Conservation (phyloP, 2,797 vertebrate species). For the Dryobates pubescens region DNA sequence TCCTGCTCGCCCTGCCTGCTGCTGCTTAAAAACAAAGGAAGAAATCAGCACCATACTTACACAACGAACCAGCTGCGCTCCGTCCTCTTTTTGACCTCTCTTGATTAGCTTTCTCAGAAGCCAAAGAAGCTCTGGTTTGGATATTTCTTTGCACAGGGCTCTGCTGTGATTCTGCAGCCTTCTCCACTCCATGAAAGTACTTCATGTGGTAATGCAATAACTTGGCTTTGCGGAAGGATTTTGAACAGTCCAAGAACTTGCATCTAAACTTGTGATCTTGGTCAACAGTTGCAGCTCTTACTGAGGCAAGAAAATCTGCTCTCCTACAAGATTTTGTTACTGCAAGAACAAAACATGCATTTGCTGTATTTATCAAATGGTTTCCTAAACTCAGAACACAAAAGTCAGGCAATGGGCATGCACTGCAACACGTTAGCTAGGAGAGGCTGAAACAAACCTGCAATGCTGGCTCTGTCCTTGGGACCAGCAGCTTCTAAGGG, state of each 20-base stretch:
- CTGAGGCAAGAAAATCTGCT: slow-evolving; percentile 83
- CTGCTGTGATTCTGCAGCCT: slow-evolving; percentile 83
- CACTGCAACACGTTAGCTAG: background rate
- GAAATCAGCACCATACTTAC: slow-evolving; percentile 80
- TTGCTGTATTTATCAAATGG: slow-evolving; percentile 30
- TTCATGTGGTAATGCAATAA: slow-evolving; percentile 97
- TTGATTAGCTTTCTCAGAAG: slow-evolving; percentile 84
- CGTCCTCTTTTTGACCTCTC: slow-evolving; percentile 87
- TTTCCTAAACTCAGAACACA: slow-evolving; percentile 9
- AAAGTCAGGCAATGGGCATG: background rate
- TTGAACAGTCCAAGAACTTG: slow-evolving; percentile 88
- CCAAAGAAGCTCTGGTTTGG: slow-evolving; percentile 85
- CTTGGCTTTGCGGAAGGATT: slow-evolving; percentile 95
- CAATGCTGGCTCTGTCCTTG: background rate
- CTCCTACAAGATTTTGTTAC: slow-evolving; percentile 88
- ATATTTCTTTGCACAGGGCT: slow-evolving; percentile 83
- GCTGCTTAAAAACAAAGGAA: background rate
- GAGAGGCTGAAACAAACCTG: background rate
- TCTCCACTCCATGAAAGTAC: slow-evolving; percentile 92
- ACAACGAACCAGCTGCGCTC: slow-evolving; percentile 85
- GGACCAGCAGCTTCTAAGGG: background rate
- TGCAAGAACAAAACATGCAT: slow-evolving; percentile 76
- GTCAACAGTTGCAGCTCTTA: slow-evolving; percentile 88
- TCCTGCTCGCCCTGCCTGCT: background rate
- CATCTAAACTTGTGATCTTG: slow-evolving; percentile 96